A percentile compares a stretch with the other conserved stretches of the same genome.
phyloP scores from a whole-genome alignment of 1,140 invertebrate species.

The Coboldia fuscipes region DNA sequence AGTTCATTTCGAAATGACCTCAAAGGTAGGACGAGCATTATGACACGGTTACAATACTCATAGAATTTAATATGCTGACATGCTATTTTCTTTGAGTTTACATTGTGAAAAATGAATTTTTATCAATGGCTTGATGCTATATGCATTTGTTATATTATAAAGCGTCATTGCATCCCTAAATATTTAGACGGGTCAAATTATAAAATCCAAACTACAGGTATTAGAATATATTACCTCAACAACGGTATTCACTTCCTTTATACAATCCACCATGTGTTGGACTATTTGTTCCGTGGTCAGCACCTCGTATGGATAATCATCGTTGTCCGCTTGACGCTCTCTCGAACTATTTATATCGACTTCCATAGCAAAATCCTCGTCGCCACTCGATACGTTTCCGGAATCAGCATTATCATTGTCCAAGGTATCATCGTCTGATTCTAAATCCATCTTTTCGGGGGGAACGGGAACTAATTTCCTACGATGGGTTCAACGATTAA shows the following conservation, averaged over 20 bases:
- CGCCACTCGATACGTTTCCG: constrained; percentile 75
- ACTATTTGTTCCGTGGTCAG: constrained; percentile 90
- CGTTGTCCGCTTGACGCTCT: constrained; percentile 54
- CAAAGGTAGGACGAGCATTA: too few relatives aligned
- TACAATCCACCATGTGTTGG: constrained; percentile 90
- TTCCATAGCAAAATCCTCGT: constrained; percentile 82
- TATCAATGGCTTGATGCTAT: too few relatives aligned
- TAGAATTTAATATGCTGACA: too few relatives aligned
- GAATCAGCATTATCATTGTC: constrained; percentile 71
- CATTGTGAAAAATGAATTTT: too few relatives aligned
- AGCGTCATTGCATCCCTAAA: not conserved
- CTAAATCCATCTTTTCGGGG: constrained; percentile 29
- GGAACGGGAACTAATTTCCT: not conserved
- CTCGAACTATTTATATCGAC: constrained; percentile 41
- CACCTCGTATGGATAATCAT: constrained; percentile 87
- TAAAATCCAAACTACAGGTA: not conserved
- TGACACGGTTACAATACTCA: too few relatives aligned
- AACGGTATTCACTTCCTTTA: constrained; percentile 83
- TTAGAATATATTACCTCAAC: constrained; percentile 41
- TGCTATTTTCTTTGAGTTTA: too few relatives aligned
- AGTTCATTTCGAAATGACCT: too few relatives aligned
- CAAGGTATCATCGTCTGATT: constrained; percentile 71
- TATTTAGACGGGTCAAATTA: constrained; percentile 1
- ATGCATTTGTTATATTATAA: too few relatives aligned
- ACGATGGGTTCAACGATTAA: too few relatives aligned